Evolutionary conservation across 2,797 vertebrate species (phyloP), one percentile per base, ranked within the genome.

Genomic region (Gallinago nigripennis): DNA sequence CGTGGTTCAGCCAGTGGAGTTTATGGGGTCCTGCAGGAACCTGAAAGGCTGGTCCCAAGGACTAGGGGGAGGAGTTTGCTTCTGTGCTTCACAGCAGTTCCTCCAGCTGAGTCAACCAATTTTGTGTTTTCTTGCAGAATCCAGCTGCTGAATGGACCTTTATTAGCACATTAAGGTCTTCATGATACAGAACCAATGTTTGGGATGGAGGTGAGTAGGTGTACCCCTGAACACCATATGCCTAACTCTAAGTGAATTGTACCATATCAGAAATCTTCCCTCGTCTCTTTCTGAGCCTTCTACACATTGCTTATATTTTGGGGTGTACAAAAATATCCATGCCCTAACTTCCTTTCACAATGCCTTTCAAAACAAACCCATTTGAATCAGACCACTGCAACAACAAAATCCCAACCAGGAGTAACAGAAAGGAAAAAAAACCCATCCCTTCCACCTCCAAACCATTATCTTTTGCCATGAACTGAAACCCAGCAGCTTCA

Each of bases 401-500:
- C 24, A 77, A 71, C 60, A 94, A 95, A 85, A 92, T 88, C 30
- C 78, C 83, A 89, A 63, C 11, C 9, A 82, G 78, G 43, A 92
- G 46, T 65, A 94, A 85, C 58, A 72, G 37, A 45, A 45, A 28
- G 37, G 39, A 41, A 63, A 57, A 61, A 8, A 6, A 17, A 6
- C 3, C 6, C 35, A 43, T 16, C 21, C 23, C n/a, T 14, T 19
- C 50, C 66, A 12, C 20, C 66, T 79, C 35, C 71, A 63, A 87
- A 25, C 33, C 46, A 41, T 75, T 90, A 46, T 82, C 50, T 69
- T 83, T 85, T 84, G 76, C 87, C 56, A 31, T 76, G 76, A 95
- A 93, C 68, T 46, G 73, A 94, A 97, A 94, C 19, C 53, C 88
- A 96, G 92, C 53, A 96, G 91, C 88, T 92, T 95, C 96, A 87